These are phyloP conservation scores for Crioceris asparagi DNA, from an alignment of 2,888 invertebrate species.

Conservation along the genomic window DNA sequence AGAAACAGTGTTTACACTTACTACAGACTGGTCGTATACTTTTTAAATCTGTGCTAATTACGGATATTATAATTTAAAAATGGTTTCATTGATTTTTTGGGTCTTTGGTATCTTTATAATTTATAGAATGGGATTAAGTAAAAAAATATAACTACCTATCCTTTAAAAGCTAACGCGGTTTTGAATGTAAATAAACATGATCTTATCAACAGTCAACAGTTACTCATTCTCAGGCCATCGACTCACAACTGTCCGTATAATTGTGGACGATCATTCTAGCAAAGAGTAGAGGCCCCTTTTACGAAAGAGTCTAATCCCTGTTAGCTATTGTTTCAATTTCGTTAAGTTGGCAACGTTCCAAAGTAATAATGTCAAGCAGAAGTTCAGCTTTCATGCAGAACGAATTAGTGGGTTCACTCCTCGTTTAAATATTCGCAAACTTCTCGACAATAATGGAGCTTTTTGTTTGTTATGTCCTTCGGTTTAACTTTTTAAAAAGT, in stretches of 20 bases:
- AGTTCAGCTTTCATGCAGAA: conserved; percentile 34
- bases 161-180: too few relatives aligned
- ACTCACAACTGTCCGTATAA: conserved; percentile 6
- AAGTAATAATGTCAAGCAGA: conserved; percentile 33
- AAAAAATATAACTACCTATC: too few relatives aligned
- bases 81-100: too few relatives aligned
- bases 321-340: conserved; percentile 37
- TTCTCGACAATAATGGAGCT: conserved; percentile 23
- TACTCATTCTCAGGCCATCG: background rate
- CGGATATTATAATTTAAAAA: too few relatives aligned
- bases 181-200: conserved; percentile 1
- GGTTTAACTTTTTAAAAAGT: conserved; percentile 12
- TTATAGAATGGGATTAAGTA: too few relatives aligned
- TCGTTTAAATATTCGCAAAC: conserved; percentile 32
- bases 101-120: too few relatives aligned
- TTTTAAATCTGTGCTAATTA: too few relatives aligned
- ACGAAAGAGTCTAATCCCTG: conserved; percentile 28
- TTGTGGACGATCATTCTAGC: conserved; percentile 11
- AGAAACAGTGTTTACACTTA: too few relatives aligned
- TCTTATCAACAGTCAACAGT: conserved; percentile 1
- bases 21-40: too few relatives aligned
- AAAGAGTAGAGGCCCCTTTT: conserved; percentile 16
- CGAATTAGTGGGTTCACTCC: conserved; percentile 33
- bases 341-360: conserved; percentile 33
- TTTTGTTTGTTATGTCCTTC: conserved; percentile 19